Base-by-base conservation (phyloP, 2,888 invertebrate genomes). In the Rosalia funebris region DNA sequence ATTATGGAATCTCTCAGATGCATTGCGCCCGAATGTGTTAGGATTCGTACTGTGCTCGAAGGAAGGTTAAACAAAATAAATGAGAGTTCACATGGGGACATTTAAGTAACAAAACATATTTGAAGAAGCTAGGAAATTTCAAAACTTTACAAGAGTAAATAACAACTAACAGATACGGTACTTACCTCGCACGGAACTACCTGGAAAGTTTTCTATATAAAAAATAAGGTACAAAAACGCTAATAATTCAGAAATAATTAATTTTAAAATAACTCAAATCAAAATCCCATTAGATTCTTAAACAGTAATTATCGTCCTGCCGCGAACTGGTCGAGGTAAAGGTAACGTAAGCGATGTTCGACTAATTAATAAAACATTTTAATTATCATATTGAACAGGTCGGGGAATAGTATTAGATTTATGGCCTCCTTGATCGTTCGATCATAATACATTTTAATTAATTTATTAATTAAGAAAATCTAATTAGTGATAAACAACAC, bases 351-450 rank as follows among this genome's bases (percentile, higher is more conserved):
- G 7, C 25, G 57, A 54, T 60, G 63, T 60, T 68, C 57, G 44
- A 42, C 63, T 70, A 70, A 70, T 68, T 70, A 70, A 68, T 70
- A 67, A 68, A 68, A 65, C 64, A 68, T 65, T 65, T 60, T 61
- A 68, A 70, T 70, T 70, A 70, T 63, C 70, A 70, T 70, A 70
- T 70, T 68, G 70, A 70, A 68, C 68, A 63, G 65, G 46, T 39
- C 25, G 25, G 7, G 4, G 25, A 3, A 25, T 25, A 50, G 16
- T 34, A 34, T 50, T 37, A 52, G 31, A 44, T 45, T 25, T 36
- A 41, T 45, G 32, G 44, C 39, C 20, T 45, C 36, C 46, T 44
- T 57, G 37, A 41, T 20, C 45, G 17, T 41, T 25, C 53, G 42
- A 50, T 42, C 11, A 16, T 52, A 58, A 45, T 52, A 53, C 45